Evolutionary conservation across 2,113 vertebrate genomes (phyloP), one percentile per base, ranked within the genome.

Genomic region (Colossoma macropomum): DNA sequence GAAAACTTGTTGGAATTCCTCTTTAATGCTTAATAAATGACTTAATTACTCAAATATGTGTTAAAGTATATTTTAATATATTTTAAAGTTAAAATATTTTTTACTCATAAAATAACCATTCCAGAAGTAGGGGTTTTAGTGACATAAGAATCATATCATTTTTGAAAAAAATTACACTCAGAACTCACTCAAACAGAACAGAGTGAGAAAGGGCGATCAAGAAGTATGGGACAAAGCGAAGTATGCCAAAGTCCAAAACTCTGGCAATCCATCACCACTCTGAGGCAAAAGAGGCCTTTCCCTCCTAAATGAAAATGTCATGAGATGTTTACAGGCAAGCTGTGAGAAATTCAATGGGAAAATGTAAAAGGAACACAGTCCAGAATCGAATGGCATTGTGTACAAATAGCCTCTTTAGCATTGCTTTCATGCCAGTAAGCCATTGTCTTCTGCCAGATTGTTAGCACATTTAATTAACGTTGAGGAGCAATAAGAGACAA

Each of bases 281-380:
- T n/a, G 21, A 50, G 27, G 70, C 54, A 59, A 72, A 82, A 78
- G 45, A 81, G 70, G 50, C 81, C 73, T 76, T 86, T 83, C 62
- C 45, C 52, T 83, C 54, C 45, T 21, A 27, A 83, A 72, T 83
- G 70, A 82, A 86, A 86, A 86, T 83, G 81, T 79, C 85, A 86
- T 63, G 69, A n/a, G 77, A 63, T 83, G 45, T 75, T 82, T 79
- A 75, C 68, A 38, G 66, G 25, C 30, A 60, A 15, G 21, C 66
- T 83, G 70, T 34, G 45, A 41, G 78, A 75, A 86, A 75, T 75
- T 79, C 63, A 81, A 28, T 52, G 73, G 54, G 72, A 76, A 52
- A 27, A 12, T 41, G 38, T 62, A 48, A 63, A 62, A 32, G 70
- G 52, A 70, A 41, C 56, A 54, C 19, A 65, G 19, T 54, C 32